Percentiles rank a stretch among this genome's conserved stretches.
Conservation (phyloP, 2,797 vertebrate species). For the Prionace glauca region DNA sequence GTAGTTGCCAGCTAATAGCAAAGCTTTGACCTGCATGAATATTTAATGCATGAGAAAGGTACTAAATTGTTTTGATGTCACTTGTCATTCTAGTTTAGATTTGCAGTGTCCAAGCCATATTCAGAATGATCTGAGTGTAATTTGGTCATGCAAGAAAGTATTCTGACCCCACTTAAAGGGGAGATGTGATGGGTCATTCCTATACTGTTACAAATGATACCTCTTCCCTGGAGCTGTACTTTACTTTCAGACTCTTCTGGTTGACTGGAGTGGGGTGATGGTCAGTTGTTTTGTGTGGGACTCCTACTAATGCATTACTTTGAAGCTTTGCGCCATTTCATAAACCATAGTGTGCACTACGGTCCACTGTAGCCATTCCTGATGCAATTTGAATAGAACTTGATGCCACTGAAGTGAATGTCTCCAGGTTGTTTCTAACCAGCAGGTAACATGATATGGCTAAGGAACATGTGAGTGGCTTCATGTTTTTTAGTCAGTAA, state of each 20-base stretch:
- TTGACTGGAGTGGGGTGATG: not conserved
- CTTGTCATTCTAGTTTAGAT: not conserved
- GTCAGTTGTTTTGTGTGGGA: not conserved
- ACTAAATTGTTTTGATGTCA: slow-evolving; percentile 25
- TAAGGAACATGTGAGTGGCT: not conserved
- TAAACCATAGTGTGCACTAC: not conserved
- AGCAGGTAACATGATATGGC: not conserved
- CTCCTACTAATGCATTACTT: not conserved
- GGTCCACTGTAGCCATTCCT: not conserved
- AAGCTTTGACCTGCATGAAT: slow-evolving; percentile 11
- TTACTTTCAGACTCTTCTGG: not conserved
- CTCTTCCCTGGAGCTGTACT: not conserved
- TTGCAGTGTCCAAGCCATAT: not conserved
- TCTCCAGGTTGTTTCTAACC: not conserved
- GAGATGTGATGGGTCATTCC: not conserved
- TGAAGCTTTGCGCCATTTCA: not conserved
- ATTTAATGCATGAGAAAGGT: slow-evolving; percentile 9
- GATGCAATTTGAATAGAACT: not conserved
- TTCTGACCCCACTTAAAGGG: not conserved
- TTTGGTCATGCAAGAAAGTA: not conserved
- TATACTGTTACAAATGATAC: not conserved
- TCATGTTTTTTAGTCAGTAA: not conserved
- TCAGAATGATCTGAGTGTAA: not conserved
- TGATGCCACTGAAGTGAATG: not conserved
- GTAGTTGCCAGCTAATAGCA: not conserved